These are phyloP conservation scores for Pachypanchax playfairii DNA, from an alignment of 2,113 vertebrate species.

Conservation along the genomic window DNA sequence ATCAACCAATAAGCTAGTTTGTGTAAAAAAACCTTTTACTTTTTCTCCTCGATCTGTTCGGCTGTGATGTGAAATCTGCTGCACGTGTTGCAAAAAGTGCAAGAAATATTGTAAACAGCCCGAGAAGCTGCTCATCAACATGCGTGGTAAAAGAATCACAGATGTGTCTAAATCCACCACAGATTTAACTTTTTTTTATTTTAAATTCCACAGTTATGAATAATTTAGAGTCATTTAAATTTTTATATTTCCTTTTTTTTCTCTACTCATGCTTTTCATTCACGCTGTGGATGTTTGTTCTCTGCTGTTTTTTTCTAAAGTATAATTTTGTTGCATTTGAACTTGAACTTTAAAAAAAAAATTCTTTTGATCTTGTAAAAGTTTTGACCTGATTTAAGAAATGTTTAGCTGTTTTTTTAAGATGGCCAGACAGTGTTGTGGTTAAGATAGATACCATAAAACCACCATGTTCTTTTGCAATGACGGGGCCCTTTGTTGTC, in stretches of 20 bases:
- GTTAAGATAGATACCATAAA: constrained; percentile 21
- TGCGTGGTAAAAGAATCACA: too few relatives aligned
- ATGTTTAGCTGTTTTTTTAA: constrained; percentile 34
- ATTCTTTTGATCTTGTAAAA: constrained; percentile 38
- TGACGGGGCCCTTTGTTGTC: constrained; percentile 22
- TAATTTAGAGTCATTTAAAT: too few relatives aligned
- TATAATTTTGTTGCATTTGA: constrained; percentile 40
- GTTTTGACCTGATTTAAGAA: constrained; percentile 44
- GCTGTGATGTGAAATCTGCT: too few relatives aligned
- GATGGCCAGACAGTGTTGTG: constrained; percentile 30
- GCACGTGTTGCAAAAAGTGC: too few relatives aligned
- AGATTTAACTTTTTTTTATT: too few relatives aligned
- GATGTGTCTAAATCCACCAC: too few relatives aligned
- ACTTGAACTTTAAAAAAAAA: constrained; percentile 24
- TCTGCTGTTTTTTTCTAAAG: constrained; percentile 10
- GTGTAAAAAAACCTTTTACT: too few relatives aligned
- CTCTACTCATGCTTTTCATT: constrained; percentile 7
- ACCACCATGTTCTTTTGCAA: constrained; percentile 30
- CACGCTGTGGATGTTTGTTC: constrained; percentile 11
- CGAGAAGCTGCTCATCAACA: too few relatives aligned
- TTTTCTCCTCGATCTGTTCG: too few relatives aligned
- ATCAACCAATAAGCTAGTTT: too few relatives aligned
- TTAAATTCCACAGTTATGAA: too few relatives aligned
- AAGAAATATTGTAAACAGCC: neutral
- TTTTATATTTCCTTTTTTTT: too few relatives aligned